Evolutionary conservation across 2,113 vertebrate species (phyloP).

Genomic region (Speoplatyrhinus poulsoni): DNA sequence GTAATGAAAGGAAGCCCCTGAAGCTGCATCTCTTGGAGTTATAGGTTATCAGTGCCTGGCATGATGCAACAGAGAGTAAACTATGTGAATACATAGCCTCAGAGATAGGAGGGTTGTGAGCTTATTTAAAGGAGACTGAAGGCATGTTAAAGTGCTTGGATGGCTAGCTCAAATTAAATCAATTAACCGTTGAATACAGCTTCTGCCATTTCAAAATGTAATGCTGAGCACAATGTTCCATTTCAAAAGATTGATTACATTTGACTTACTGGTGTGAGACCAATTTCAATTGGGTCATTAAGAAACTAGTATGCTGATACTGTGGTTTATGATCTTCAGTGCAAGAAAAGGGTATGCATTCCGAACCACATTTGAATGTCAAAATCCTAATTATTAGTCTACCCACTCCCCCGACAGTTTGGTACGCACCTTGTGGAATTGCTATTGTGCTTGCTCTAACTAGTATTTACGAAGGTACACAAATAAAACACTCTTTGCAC

Average conservation of each 20-base stretch:
- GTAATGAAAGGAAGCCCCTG: conserved; percentile 80
- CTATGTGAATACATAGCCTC: conserved; percentile 10
- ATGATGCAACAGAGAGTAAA: conserved; percentile 31
- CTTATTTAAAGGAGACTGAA: not conserved
- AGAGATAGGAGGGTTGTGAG: conserved; percentile 1
- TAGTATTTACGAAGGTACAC: conserved; percentile 16
- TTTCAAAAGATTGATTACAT: conserved; percentile 12
- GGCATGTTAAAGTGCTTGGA: conserved; percentile 2
- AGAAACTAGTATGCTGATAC: conserved; percentile 17
- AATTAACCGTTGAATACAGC: not conserved
- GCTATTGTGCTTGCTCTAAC: not conserved
- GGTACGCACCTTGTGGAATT: not conserved
- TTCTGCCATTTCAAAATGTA: not conserved
- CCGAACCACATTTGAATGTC: not conserved
- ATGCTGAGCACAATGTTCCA: conserved; percentile 9
- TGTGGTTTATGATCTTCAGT: not conserved
- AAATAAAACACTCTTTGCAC: conserved; percentile 62
- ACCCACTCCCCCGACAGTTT: not conserved
- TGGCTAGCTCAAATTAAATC: conserved; percentile 2
- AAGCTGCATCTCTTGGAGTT: conserved; percentile 80
- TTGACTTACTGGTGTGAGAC: conserved; percentile 11
- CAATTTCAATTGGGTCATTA: conserved; percentile 24
- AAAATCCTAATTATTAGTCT: not conserved
- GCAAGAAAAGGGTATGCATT: conserved; percentile 11
- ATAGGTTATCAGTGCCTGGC: conserved; percentile 68